Evolutionary conservation across 2,113 vertebrate genomes (phyloP), one percentile per base, ranked within the genome.

Genomic region (Tympanuchus pallidicinctus): DNA sequence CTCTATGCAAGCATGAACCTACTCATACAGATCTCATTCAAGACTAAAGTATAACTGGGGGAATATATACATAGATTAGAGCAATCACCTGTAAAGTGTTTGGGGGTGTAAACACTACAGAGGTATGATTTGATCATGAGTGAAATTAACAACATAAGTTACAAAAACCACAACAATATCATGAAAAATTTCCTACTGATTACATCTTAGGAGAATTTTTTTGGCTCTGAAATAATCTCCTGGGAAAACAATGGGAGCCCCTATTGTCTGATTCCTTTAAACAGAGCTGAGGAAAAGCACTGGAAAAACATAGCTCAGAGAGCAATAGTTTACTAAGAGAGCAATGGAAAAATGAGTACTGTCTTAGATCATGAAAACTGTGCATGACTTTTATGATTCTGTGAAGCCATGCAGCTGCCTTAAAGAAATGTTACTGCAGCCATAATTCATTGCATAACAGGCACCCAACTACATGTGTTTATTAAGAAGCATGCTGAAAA

Each of bases 171-270:
- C 11, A 89, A 84, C 72, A 70, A 85, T 32, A 80, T 65, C 61
- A 82, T 5, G 1, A 92, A 91, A 80, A 69, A 61, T 25, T 61
- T 78, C 65, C 59, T 72, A 30, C 65, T 91, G 79, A 88, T 95
- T 91, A 54, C 21, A 90, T 91, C 76, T 65, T 52, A 17, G 20
- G 70, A 88, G 69, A 94, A 81, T 61, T 88, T 85, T 57, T 76
- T 72, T 94, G 76, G 65, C 61, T 88, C 75, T 90, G 61, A 27
- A 83, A 67, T 57, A 92, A 78, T 38, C 57, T 88, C 82, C 57
- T 80, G 87, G 86, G 94, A 88, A 93, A 94, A 96, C 79, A 94
- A 89, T 86, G 52, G 84, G 73, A 92, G 24, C 32, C n/a, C 60
- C 47, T 85, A 69, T 88, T 90, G 88, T 92, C 40, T 90, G 60